Evolutionary conservation across 2,113 vertebrate genomes (phyloP).

Genomic region (Leucoraja erinaceus): DNA sequence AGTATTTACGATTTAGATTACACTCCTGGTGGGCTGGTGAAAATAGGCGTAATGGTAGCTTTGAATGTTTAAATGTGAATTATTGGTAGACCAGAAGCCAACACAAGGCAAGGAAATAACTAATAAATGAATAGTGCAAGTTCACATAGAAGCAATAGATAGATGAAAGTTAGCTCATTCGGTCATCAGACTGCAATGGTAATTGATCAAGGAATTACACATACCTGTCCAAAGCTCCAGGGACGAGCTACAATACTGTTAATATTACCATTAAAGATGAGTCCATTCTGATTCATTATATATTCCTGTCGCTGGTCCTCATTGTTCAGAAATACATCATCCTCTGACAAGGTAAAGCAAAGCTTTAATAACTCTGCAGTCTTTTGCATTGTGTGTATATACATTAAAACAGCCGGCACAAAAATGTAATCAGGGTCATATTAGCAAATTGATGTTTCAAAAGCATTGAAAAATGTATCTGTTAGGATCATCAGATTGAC

Average conservation of each 20-base stretch:
- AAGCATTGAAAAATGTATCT: not conserved
- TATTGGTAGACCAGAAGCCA: not conserved
- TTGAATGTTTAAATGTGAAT: not conserved
- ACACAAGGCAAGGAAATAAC: no score
- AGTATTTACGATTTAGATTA: no score
- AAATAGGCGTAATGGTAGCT: no score
- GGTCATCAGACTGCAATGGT: not conserved
- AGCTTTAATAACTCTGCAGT: not conserved
- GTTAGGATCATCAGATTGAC: not conserved
- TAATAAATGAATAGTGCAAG: not conserved
- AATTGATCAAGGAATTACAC: not conserved
- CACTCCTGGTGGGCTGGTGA: no score
- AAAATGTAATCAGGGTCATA: not conserved
- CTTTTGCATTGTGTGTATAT: not conserved
- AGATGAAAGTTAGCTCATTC: not conserved
- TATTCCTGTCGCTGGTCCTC: conserved; percentile 66
- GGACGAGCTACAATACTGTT: conserved; percentile 48
- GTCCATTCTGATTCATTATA: conserved; percentile 67
- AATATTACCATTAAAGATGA: conserved; percentile 63
- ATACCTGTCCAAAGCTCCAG: conserved; percentile 76
- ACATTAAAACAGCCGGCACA: not conserved
- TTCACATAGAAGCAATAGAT: no score
- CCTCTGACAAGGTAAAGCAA: conserved; percentile 53
- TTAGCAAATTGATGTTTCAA: not conserved
- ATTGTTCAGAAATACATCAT: conserved; percentile 62